Conservation (phyloP, 2,797 vertebrate species). For the Coluber constrictor region DNA sequence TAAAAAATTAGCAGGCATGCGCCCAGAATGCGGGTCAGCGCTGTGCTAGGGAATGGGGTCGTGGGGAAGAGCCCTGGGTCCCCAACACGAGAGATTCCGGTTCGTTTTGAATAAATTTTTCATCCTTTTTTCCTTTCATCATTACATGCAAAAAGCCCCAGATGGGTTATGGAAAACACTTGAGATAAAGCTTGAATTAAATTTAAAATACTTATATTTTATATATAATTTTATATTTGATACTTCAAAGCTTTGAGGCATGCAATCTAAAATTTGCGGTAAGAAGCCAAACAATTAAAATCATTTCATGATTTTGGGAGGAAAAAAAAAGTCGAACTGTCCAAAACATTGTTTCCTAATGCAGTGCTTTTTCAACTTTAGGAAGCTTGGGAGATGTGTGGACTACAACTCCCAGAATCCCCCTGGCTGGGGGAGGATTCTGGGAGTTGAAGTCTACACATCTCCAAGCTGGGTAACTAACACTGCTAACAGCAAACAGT, state of each 20-base stretch:
- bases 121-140: background rate
- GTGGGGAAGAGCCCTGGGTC: background rate
- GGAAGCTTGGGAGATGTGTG: background rate
- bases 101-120: background rate
- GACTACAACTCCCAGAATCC: background rate
- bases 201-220: background rate
- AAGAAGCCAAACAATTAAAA: background rate
- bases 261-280: background rate
- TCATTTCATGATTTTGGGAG: background rate
- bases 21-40: background rate
- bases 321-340: background rate
- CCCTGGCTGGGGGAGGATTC: background rate
- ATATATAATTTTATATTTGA: background rate
- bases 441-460: background rate
- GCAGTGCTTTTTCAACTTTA: background rate
- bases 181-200: background rate
- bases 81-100: background rate
- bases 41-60: background rate
- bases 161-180: background rate
- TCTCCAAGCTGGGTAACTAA: background rate
- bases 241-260: background rate
- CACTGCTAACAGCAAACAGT: background rate
- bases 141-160: background rate
- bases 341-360: background rate
- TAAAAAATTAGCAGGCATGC: background rate